Evolutionary conservation across 2,113 vertebrate species (phyloP).

Genomic region (Sceloporus tristichus): DNA sequence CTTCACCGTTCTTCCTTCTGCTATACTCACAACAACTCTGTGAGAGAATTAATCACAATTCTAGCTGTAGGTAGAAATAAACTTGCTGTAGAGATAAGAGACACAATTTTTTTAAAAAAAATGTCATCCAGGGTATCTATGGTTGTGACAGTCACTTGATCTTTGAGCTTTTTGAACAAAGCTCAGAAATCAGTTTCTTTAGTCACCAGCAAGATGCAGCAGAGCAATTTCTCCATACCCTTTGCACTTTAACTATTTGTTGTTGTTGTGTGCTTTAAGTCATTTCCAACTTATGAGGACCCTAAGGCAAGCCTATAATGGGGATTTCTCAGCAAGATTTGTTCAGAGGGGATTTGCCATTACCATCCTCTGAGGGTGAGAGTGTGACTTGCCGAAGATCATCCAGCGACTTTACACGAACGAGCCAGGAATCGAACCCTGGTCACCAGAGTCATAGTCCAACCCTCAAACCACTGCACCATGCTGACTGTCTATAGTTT

Average conservation of each 20-base stretch:
- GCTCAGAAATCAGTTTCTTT: neutral
- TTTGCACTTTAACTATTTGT: neutral
- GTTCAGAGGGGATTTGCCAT: too few relatives aligned
- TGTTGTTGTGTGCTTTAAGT: too few relatives aligned
- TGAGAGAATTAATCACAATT: neutral
- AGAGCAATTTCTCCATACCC: too few relatives aligned
- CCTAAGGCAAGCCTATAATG: too few relatives aligned
- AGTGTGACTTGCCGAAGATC: neutral
- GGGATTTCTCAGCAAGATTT: too few relatives aligned
- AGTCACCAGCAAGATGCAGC: neutral
- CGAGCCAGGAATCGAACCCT: too few relatives aligned
- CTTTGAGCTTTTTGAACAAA: neutral
- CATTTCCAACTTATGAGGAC: too few relatives aligned
- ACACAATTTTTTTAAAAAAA: neutral
- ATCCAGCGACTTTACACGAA: too few relatives aligned
- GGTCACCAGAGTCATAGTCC: too few relatives aligned
- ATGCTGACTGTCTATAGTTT: too few relatives aligned
- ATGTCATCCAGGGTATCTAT: neutral
- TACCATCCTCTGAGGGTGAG: too few relatives aligned
- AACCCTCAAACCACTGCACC: too few relatives aligned
- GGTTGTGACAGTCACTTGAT: neutral
- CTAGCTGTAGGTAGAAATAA: neutral
- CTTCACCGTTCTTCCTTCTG: neutral
- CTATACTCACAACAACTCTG: neutral
- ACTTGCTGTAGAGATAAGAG: neutral